These are phyloP conservation scores for Syrmaticus mikado DNA, from an alignment of 2,113 vertebrate species.

Conservation along the genomic window DNA sequence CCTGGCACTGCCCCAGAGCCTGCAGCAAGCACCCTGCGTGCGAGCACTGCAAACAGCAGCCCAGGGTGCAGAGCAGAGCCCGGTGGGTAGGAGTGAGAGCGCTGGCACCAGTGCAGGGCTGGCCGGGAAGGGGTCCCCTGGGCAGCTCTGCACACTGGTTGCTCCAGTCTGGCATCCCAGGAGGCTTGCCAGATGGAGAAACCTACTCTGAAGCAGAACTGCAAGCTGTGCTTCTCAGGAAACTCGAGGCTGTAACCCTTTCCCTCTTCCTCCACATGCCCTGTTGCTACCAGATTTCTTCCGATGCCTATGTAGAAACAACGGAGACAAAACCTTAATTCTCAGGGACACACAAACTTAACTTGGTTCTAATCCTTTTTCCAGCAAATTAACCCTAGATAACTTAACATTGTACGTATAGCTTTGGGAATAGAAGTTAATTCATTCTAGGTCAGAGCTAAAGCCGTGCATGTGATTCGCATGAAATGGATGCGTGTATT, in stretches of 20 bases:
- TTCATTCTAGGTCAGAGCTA: conserved; percentile 47
- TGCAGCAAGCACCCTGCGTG: not conserved
- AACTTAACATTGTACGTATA: conserved; percentile 1
- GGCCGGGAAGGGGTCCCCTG: conserved; percentile 43
- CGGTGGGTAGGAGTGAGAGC: not conserved
- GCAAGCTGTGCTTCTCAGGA: conserved; percentile 68
- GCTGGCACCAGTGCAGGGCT: not conserved
- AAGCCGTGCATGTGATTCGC: not conserved
- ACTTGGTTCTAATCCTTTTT: conserved; percentile 35
- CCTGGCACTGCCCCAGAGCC: not conserved
- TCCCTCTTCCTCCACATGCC: conserved; percentile 55
- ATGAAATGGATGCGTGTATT: not conserved
- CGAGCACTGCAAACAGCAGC: accelerated
- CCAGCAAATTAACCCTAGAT: conserved; percentile 55
- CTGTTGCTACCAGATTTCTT: conserved; percentile 58
- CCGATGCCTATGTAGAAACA: conserved; percentile 8
- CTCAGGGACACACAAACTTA: not conserved
- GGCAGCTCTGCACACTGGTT: conserved; percentile 53
- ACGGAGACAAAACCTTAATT: not conserved
- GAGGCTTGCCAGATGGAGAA: conserved; percentile 69
- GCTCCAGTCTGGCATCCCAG: conserved; percentile 71
- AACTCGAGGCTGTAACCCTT: conserved; percentile 64
- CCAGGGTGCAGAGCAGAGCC: accelerated
- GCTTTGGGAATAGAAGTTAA: conserved; percentile 43
- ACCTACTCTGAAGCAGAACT: conserved; percentile 60